Conservation (phyloP, 2,888 invertebrate species). For the Epirrhoe tristata region DNA sequence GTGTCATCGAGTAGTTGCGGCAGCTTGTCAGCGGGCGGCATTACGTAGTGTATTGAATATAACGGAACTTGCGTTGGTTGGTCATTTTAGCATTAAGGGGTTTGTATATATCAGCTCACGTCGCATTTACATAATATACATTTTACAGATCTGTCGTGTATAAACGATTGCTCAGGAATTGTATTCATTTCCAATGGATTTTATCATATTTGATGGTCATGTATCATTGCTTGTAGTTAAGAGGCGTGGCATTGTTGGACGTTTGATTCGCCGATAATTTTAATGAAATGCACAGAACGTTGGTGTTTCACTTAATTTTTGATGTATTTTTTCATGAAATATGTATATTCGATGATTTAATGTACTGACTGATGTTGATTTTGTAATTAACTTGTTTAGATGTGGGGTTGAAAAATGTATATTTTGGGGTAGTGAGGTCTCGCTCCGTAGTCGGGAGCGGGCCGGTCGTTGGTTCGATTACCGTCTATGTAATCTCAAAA, state of each 20-base stretch:
- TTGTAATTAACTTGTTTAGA: slow-evolving; percentile 65
- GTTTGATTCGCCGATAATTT: slow-evolving; percentile 69
- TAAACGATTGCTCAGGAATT: slow-evolving; percentile 81
- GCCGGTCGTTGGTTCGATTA: slow-evolving; percentile 38
- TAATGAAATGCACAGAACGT: slow-evolving; percentile 84
- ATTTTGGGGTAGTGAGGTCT: slow-evolving; percentile 34
- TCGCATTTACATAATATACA: slow-evolving; percentile 63
- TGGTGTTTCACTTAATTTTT: slow-evolving; percentile 84
- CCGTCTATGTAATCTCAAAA: slow-evolving; percentile 56
- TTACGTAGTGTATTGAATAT: slow-evolving; percentile 77
- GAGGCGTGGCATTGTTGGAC: slow-evolving; percentile 73
- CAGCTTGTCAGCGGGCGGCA: slow-evolving; percentile 79
- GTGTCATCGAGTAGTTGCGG: slow-evolving; percentile 81
- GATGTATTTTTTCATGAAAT: slow-evolving; percentile 80
- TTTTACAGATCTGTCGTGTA: slow-evolving; percentile 54
- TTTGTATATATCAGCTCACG: slow-evolving; percentile 36
- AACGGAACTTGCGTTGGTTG: slow-evolving; percentile 63
- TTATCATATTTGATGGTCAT: slow-evolving; percentile 67
- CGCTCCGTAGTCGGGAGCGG: slow-evolving; percentile 36
- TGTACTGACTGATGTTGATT: slow-evolving; percentile 80
- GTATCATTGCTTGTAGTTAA: slow-evolving; percentile 68
- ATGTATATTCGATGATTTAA: slow-evolving; percentile 78
- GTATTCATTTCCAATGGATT: slow-evolving; percentile 69
- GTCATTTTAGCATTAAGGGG: slow-evolving; percentile 48
- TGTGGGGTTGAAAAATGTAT: slow-evolving; percentile 44